Evolutionary conservation across 2,113 vertebrate genomes (phyloP).

Genomic region (Bubo scandiacus): DNA sequence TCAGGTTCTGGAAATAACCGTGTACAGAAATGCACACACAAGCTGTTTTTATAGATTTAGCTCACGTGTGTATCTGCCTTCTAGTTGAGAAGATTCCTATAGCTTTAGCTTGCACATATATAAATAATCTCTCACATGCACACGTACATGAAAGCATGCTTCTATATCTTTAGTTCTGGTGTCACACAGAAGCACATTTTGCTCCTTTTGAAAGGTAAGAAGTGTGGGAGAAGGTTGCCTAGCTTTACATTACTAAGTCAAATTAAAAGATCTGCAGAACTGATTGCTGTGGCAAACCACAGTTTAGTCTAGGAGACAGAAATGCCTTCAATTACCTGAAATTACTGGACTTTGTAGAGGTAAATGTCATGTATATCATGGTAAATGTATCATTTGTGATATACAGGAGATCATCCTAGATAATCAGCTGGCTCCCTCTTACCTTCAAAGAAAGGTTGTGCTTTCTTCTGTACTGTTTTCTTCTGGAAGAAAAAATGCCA

Average conservation of each 20-base stretch:
- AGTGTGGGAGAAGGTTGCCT: neutral
- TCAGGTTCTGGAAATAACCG: neutral
- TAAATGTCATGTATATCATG: neutral
- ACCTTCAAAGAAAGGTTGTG: neutral
- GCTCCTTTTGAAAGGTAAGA: neutral
- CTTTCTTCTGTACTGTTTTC: neutral
- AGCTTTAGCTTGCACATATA: neutral
- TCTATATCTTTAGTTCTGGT: neutral
- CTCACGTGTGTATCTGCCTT: neutral
- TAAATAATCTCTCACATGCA: neutral
- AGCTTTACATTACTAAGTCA: neutral
- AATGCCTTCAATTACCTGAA: neutral
- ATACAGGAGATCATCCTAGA: neutral
- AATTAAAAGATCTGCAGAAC: neutral
- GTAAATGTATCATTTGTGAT: neutral
- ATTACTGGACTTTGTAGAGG: neutral
- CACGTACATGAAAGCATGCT: neutral
- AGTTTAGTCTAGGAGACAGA: neutral
- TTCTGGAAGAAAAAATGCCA: neutral
- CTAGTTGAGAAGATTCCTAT: neutral
- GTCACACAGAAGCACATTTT: neutral
- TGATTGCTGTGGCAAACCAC: neutral
- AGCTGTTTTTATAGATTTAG: neutral
- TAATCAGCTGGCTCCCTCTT: neutral
- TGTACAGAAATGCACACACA: neutral